Base-by-base conservation (phyloP, 2,888 invertebrate genomes). In the Timema podura region DNA sequence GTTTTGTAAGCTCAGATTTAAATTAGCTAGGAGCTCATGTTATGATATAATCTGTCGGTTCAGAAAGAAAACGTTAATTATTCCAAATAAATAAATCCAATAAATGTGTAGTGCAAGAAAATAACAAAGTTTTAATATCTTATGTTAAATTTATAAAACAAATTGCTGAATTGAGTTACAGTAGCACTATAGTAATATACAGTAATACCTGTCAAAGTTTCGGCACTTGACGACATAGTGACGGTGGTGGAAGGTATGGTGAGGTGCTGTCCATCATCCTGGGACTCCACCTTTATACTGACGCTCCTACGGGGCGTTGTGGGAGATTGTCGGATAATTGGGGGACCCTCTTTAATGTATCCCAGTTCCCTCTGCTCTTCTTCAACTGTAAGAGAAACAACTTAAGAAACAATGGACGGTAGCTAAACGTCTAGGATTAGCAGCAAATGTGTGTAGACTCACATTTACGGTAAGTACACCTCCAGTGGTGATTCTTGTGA, bases 221-320 rank as follows among this genome's bases (percentile, higher is more conserved):
- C 92, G 68, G 90, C 88, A 79, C 91, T 92, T 11, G 89, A 90
- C 0, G 91, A 91, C 0, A 86, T 87, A 0, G 89, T 87, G 77
- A 91, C 87, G 64, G 89, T 88, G 81, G 89, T 90, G 81, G 89
- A 90, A 0, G 91, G 91, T 75, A 91, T 90, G 9, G 89, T 87
- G 73, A 91, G 81, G 79, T 88, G 87, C 73, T 85, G 85, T 73
- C 82, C 85, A 74, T 87, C 86, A 73, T 88, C 87, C 74, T 79
- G 75, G 7, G 78, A 75, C 72, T 84, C 83, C 2, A 84, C 82
- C 73, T 80, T 79, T 70, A 84, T 83, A 61, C 82, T 84, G 47
- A 85, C 80, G 73, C 81, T 80, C 76, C 82, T 81, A 69, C 80
- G 79, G 3, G 78, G 77, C 48, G 65, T 76, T 73, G 76, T 79